Evolutionary conservation across 2,113 vertebrate genomes (phyloP), one percentile per base, ranked within the genome.

Genomic region (Sturnira hondurensis): DNA sequence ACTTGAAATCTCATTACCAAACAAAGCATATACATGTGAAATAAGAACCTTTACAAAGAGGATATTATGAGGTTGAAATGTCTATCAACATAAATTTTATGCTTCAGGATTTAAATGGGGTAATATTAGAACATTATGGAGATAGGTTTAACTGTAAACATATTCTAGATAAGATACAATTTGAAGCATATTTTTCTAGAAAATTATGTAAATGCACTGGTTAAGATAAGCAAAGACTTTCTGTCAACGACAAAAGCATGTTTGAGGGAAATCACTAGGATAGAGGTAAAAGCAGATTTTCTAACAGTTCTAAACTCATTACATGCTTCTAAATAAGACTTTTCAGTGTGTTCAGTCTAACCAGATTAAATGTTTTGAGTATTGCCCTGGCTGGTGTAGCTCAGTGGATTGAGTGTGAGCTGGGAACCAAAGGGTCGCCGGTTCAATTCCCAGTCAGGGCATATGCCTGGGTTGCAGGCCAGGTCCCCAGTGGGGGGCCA

Each of bases 301-400:
- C 58, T 82, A 96, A 92, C 63, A 68, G 87, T 86, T 84, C 33
- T 71, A 88, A 63, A 50, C 63, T 36, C 85, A 94, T 58, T 65
- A 88, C 95, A 43, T 94, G 83, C 76, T 94, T 80, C 91, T 94
- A 93, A 97, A 86, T 94, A 94, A 80, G 86, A 89, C 88, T 93
- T 86, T 91, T 82, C 65, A 91, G 33, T 38, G 20, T 68, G 74
- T 78, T 91, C 95, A 96, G 86, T 96, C 90, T 89, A 94, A 91
- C 54, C 50, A 94, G 71, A 96, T 61, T 83, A 96, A 95, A 65
- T 95, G 91, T 96, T 94, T 97, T 96, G 89, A 95, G 47, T 86
- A 31, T 26, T 45, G 83, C n/a, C n/a, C n/a, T n/a, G n/a, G n/a
- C n/a, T n/a, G n/a, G n/a, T n/a, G n/a, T n/a, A n/a, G n/a, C n/a